Percentiles rank a stretch among this genome's conserved stretches.
Conservation (phyloP, 2,797 vertebrate genomes). For the Spheniscus humboldti region DNA sequence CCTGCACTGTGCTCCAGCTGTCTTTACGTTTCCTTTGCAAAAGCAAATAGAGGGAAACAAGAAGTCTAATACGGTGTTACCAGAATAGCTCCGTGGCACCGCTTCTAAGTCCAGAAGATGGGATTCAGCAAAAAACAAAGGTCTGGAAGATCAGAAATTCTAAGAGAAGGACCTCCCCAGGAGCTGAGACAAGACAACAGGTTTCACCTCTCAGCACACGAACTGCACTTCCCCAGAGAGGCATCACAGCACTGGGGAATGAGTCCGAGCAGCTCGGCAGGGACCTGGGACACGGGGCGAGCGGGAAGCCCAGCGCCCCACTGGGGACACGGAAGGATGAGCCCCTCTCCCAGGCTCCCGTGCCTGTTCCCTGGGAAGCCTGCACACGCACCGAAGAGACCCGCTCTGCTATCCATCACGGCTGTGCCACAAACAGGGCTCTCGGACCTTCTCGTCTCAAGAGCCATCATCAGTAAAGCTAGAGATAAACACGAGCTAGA, state of each 20-base stretch:
- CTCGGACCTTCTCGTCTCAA: not conserved
- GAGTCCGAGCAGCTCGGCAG: not conserved
- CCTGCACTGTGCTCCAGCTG: not conserved
- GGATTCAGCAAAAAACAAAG: not conserved
- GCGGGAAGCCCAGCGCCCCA: rapidly evolving
- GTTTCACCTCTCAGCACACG: not conserved
- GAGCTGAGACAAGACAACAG: not conserved
- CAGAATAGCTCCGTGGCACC: not conserved
- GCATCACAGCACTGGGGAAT: not conserved
- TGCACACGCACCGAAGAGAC: rapidly evolving
- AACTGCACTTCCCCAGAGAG: not conserved
- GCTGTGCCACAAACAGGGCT: not conserved
- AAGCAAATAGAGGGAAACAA: not conserved
- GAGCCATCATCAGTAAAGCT: not conserved
- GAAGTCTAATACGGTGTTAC: not conserved
- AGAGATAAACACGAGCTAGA: not conserved
- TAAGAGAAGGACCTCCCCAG: not conserved
- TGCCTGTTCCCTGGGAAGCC: not conserved
- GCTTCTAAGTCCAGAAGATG: not conserved
- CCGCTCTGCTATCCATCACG: rapidly evolving
- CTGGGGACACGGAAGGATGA: not conserved
- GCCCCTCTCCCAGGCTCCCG: not conserved
- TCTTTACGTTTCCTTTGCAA: not conserved
- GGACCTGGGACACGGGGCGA: rapidly evolving
- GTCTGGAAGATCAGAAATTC: not conserved